Evolutionary conservation across 1,140 invertebrate genomes (phyloP).

Genomic region (Adelges cooleyi): DNA sequence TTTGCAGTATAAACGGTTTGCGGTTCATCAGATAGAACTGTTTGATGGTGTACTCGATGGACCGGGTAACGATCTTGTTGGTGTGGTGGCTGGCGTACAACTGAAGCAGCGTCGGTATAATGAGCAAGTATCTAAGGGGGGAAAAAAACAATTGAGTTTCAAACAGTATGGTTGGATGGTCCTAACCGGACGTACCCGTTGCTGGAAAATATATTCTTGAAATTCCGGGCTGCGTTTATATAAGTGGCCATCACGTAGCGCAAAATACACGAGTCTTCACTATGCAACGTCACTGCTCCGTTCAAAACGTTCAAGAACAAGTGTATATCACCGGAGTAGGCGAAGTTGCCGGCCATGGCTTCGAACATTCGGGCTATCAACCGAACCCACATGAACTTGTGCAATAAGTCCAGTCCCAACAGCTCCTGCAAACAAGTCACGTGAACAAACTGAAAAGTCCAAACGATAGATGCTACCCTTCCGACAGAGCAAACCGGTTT

Average conservation of each 20-base stretch:
- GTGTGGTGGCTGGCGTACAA: slow-evolving; percentile 97
- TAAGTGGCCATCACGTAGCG: slow-evolving; percentile 93
- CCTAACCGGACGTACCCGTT: slow-evolving; percentile 56
- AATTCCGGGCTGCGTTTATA: slow-evolving; percentile 94
- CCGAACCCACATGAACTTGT: slow-evolving; percentile 98
- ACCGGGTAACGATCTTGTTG: slow-evolving; percentile 84
- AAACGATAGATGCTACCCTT: too few species aligned
- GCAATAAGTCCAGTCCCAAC: slow-evolving; percentile 85
- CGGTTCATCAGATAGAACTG: slow-evolving; percentile 97
- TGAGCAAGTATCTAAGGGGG: slow-evolving; percentile 70
- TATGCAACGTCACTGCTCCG: slow-evolving; percentile 90
- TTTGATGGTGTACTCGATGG: slow-evolving; percentile 94
- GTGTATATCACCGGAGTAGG: slow-evolving; percentile 93
- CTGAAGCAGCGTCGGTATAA: slow-evolving; percentile 93
- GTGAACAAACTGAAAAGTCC: too few species aligned
- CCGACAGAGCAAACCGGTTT: too few species aligned
- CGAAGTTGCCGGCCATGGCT: slow-evolving; percentile 96
- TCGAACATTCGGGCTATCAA: slow-evolving; percentile 95
- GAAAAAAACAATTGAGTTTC: slow-evolving; percentile 27
- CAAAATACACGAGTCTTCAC: slow-evolving; percentile 90
- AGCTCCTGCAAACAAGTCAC: slow-evolving; percentile 52
- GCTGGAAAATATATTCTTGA: slow-evolving; percentile 97
- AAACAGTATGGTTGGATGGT: neutral
- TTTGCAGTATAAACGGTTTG: slow-evolving; percentile 96
- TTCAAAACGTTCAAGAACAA: slow-evolving; percentile 96